Conservation (phyloP, 2,888 invertebrate genomes). For the Dione vanillae region DNA sequence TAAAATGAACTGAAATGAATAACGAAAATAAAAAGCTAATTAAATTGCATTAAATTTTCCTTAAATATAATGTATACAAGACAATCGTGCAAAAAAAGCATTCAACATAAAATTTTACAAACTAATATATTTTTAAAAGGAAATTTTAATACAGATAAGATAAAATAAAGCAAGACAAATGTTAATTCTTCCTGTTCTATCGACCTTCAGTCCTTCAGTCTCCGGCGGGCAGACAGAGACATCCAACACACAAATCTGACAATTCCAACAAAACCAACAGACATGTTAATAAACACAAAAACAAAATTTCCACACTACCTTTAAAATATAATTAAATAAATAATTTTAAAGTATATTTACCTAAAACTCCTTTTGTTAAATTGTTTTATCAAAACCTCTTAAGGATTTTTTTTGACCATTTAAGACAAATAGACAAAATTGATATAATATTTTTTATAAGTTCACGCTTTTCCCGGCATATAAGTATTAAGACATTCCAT, state of each 20-base stretch:
- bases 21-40: background rate
- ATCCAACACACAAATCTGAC: conserved; percentile 51
- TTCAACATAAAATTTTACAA: too few relatives aligned
- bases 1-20: background rate
- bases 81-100: background rate
- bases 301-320: conserved; percentile 9
- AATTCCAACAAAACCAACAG: conserved; percentile 53
- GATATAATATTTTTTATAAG: background rate
- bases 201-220: conserved; percentile 35
- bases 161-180: conserved; percentile 22
- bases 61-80: background rate
- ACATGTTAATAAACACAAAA: conserved; percentile 44
- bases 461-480: background rate
- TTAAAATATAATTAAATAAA: conserved; percentile 17
- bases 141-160: conserved; percentile 29
- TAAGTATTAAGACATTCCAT: background rate
- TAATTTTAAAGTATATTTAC: background rate
- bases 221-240: conserved; percentile 37
- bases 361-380: background rate
- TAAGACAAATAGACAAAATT: conserved; percentile 1
- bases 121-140: background rate
- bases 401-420: background rate
- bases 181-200: conserved; percentile 42
- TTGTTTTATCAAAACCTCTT: background rate
- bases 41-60: conserved; percentile 2